Percentiles rank a stretch among this genome's conserved stretches.
Evolutionary conservation across 2,113 vertebrate genomes (phyloP).

Genomic region (zebrafish (Danio rerio)): GRCz12tu NC_133179.1:15350001-15350500

Average conservation of each 20-base stretch:
- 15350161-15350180: constrained; percentile 11
- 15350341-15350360: constrained; percentile 7
- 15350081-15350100: too few species aligned
- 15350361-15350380: constrained; percentile 3
- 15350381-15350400: constrained; percentile 25
- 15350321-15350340: neutral
- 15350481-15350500: neutral
- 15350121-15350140: constrained; percentile 4
- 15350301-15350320: constrained; percentile 23
- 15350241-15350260: constrained; percentile 20
- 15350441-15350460: neutral
- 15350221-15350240: neutral
- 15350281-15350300: constrained; percentile 38
- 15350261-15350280: constrained; percentile 22
- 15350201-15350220: neutral
- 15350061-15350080: neutral
- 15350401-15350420: constrained; percentile 43
- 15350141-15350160: constrained; percentile 1
- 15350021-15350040: neutral
- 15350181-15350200: constrained; percentile 32
- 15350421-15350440: neutral
- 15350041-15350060: neutral
- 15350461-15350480: neutral
- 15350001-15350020: too few species aligned
- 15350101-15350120: neutral